Evolutionary conservation across 2,888 invertebrate species (phyloP), one percentile per base, ranked within the genome.

Genomic region (Hoplodrina ambigua): DNA sequence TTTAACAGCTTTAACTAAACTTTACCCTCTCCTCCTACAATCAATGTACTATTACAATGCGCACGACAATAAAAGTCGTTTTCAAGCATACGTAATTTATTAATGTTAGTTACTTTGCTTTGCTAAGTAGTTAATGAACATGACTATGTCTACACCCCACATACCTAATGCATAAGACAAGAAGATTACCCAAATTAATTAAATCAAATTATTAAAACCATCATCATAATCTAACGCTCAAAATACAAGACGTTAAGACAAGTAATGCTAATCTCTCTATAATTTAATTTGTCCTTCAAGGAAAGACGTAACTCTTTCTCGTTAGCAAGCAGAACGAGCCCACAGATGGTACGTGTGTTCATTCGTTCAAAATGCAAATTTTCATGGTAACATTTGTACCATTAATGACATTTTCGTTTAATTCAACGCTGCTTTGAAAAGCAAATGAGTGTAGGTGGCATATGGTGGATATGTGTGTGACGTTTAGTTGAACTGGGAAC

Each of bases 351-450:
- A 72, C 71, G 65, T 76, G 78, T 78, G 72, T 78, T 80, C 74
- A 67, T 84, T 84, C 79, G 75, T 72, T 83, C 77, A 83, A 83
- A 75, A 83, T 83, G 83, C 81, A 56, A 83, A 83, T 83, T 63
- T 30, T 37, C 57, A 68, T 58, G 62, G 72, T 63, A 72, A 73
- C 78, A 76, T 78, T 71, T 61, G 77, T 77, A 54, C 33, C 62
- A 54, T 70, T 83, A 79, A 83, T 83, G 81, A 75, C 83, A 67
- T 77, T 83, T 81, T 75, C 81, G 69, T 83, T 81, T 77, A 77
- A 83, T 83, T 83, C 71, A 11, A 41, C 56, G 62, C 53, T 25
- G 75, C 81, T 83, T 81, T 83, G 75, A 20, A 50, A 68, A 11
- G 50, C 56, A 76, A 76, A 79, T 80, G 78, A 71, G 64, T 62